Conservation (phyloP, 23 tunicate species). For the Phallusia fumigata region DNA sequence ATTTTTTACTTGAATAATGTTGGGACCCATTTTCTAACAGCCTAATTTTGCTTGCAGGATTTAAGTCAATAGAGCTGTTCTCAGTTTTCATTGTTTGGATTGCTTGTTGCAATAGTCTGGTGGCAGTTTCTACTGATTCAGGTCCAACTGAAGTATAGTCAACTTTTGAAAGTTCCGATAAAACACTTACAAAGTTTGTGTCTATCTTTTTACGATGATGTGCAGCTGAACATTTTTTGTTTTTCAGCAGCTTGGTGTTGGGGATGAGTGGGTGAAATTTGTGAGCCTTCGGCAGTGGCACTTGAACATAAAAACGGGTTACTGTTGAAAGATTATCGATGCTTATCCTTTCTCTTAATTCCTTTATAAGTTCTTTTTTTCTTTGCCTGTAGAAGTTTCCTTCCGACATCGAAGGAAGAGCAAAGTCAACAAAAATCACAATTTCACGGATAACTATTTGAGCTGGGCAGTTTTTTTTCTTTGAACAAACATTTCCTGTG, state of each 20-base stretch:
- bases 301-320: not conserved
- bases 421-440: not conserved
- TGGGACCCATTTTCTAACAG: too few relatives aligned
- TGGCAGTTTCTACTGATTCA: not conserved
- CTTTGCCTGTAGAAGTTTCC: not conserved
- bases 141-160: not conserved
- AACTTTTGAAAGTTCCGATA: not conserved
- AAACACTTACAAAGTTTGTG: not conserved
- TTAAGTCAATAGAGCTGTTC: not conserved
- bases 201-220: not conserved
- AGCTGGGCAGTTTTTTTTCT: constrained; percentile 7
- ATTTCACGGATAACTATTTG: not conserved
- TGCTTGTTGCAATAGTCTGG: not conserved
- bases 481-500: not conserved
- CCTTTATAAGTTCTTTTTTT: not conserved
- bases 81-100: not conserved
- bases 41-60: too few relatives aligned
- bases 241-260: not conserved
- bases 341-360: not conserved
- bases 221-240: not conserved
- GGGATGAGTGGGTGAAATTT: not conserved
- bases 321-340: not conserved
- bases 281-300: not conserved
- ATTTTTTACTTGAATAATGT: too few relatives aligned
- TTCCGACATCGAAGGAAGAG: not conserved